Conservation (phyloP, 2,888 invertebrate genomes). For the Meganola albula region DNA sequence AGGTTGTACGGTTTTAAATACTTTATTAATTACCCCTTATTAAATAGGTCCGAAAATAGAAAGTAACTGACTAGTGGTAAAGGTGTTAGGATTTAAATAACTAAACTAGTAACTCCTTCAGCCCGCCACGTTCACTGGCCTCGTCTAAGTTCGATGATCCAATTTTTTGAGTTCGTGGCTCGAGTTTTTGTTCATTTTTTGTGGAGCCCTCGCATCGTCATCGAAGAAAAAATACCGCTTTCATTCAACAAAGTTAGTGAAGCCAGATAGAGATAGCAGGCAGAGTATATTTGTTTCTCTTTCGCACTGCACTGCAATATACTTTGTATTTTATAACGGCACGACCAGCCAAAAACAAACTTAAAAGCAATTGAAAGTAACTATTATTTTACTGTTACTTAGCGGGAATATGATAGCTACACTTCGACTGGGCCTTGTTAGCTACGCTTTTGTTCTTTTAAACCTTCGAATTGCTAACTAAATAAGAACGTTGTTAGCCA, state of each 20-base stretch:
- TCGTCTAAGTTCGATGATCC: slow-evolving; percentile 65
- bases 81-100: too few species aligned
- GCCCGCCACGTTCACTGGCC: slow-evolving; percentile 52
- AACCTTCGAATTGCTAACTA: too few species aligned
- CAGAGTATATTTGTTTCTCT: slow-evolving; percentile 44
- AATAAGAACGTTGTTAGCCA: too few species aligned
- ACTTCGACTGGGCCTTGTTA: slow-evolving; percentile 14
- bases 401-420: slow-evolving; percentile 25
- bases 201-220: slow-evolving; percentile 32
- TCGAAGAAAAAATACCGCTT: slow-evolving; percentile 51
- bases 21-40: too few species aligned
- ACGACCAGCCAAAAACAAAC: slow-evolving; percentile 52
- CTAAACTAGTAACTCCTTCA: too few species aligned
- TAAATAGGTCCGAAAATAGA: too few species aligned
- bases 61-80: too few species aligned
- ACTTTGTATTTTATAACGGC: slow-evolving; percentile 51
- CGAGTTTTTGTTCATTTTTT: slow-evolving; percentile 58
- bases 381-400: slow-evolving; percentile 41
- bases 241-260: slow-evolving; percentile 50
- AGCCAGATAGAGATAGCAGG: slow-evolving; percentile 39
- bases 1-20: too few species aligned
- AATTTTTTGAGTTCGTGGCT: slow-evolving; percentile 58
- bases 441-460: too few species aligned
- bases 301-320: slow-evolving; percentile 38
- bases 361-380: slow-evolving; percentile 58